Base-by-base conservation (phyloP, 2,113 vertebrate species). In the Neodontobutis hainanensis region DNA sequence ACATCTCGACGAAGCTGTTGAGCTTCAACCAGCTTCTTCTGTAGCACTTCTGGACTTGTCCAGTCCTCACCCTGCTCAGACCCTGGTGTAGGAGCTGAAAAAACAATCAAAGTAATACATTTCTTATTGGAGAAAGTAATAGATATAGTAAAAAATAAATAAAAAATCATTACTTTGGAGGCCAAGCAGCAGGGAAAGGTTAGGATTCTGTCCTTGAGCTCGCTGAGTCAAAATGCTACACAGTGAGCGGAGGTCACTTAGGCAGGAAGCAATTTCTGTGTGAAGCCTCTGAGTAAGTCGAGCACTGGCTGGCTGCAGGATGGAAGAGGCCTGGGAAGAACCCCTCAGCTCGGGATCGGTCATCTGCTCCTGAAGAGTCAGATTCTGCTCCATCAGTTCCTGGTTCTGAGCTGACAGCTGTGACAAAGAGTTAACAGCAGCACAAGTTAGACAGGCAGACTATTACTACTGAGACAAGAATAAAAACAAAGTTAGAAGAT, bases 361-460 rank as follows among this genome's bases (percentile, higher is more conserved):
- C 61, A 97, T 88, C 7, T 84, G 93, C 80, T 99, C 97, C 88
- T 96, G 94, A 44, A 99, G 92, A 0, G 93, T 97, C 85, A 99
- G 88, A 76, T 95, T 97, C 90, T 95, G 94, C 88, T 98, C 97
- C 42, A 98, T 94, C 81, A 99, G 92, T 3, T 98, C 95, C 90
- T 99, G 97, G 89, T 98, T 99, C 90, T 98, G 97, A 19, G 78
- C 82, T 0, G 96, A 96, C 65, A 99, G 92, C 97, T 99, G 81
- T 65, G 85, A 87, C 61, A 65, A 77, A 51, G 1, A 12, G 51
- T 43, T 4, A n/a, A 27, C 7, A 11, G 19, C 1, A 5, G n/a
- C 5, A 5, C 66, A 15, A 52, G 44, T 12, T 12, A 45, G 10
- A 9, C 9, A 8, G 62, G 5, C 45, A 5, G 34, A 64, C 12